These are phyloP conservation scores for Trachelus stipa DNA, from an alignment of 2,888 invertebrate species.

Conservation along the genomic window DNA sequence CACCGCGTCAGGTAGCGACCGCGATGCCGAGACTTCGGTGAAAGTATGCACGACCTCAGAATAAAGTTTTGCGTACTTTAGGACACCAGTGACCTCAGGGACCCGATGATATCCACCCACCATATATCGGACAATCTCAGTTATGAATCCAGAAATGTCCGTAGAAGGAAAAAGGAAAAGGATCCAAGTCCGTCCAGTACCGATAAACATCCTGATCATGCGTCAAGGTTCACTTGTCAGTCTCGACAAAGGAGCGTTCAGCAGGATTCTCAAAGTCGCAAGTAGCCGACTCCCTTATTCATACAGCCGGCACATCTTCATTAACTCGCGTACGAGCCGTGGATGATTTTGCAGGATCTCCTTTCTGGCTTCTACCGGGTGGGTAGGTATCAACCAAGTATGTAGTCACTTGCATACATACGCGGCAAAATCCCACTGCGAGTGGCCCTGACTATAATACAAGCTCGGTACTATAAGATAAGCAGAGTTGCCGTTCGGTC, in stretches of 20 bases:
- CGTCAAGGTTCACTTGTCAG: not conserved
- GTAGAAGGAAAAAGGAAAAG: not conserved
- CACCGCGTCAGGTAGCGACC: not conserved
- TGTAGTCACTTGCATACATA: conserved; percentile 15
- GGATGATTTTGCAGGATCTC: conserved; percentile 3
- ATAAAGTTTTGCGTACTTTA: not conserved
- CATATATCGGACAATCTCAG: not conserved
- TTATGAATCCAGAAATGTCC: not conserved
- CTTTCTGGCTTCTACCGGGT: conserved; percentile 4
- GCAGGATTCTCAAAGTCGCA: not conserved
- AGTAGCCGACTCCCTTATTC: conserved; percentile 29
- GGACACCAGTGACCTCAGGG: not conserved
- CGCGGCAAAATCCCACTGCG: conserved; percentile 20
- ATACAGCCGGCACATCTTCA: conserved; percentile 43
- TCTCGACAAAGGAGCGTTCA: not conserved
- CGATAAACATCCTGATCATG: not conserved
- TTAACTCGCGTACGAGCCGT: conserved; percentile 24
- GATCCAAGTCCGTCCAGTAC: not conserved
- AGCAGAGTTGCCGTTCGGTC: conserved; percentile 20
- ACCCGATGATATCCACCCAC: not conserved
- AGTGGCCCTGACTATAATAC: conserved; percentile 21
- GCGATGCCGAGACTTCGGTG: not conserved
- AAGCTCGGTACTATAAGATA: conserved; percentile 26
- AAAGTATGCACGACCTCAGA: not conserved
- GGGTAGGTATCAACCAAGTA: not conserved